Evolutionary conservation across 2,797 vertebrate species (phyloP).

Genomic region (Hypotaenidia okinawae): DNA sequence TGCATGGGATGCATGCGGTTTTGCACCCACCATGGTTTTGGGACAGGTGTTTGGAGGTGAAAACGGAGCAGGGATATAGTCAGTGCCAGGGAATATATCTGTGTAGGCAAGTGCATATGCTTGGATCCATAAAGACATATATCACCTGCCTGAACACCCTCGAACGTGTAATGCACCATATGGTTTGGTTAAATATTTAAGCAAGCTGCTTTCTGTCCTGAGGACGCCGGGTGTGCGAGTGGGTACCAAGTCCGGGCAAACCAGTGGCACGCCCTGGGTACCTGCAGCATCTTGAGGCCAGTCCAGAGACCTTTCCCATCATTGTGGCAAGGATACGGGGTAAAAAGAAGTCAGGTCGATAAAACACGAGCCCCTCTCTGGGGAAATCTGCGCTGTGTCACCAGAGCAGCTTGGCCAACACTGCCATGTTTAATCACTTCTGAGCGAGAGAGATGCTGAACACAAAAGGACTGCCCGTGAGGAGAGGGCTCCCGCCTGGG

Average conservation of each 20-base stretch:
- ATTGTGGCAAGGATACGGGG: rapidly evolving
- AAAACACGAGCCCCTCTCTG: not conserved
- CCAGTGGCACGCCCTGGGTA: not conserved
- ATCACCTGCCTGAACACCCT: slow-evolving; percentile 61
- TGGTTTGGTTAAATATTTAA: slow-evolving; percentile 66
- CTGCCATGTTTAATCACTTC: slow-evolving; percentile 71
- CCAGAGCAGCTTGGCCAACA: slow-evolving; percentile 39
- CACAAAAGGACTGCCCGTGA: slow-evolving; percentile 23
- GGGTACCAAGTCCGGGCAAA: not conserved
- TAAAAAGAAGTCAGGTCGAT: not conserved
- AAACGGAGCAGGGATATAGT: not conserved
- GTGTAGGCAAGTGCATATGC: slow-evolving; percentile 55
- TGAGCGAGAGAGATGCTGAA: slow-evolving; percentile 3
- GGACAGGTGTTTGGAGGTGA: slow-evolving; percentile 11
- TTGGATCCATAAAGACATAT: not conserved
- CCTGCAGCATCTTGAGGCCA: not conserved
- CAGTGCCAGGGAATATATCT: slow-evolving; percentile 19
- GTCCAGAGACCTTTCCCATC: not conserved
- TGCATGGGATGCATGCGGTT: not conserved
- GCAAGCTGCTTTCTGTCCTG: slow-evolving; percentile 24
- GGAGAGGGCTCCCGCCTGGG: slow-evolving; percentile 48
- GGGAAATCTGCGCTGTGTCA: slow-evolving; percentile 66
- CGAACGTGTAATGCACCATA: not conserved
- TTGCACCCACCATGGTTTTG: not conserved
- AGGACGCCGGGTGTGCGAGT: not conserved